Evolutionary conservation across 2,888 invertebrate species (phyloP), one percentile per base, ranked within the genome.

Genomic region (Osedax frankpressi): DNA sequence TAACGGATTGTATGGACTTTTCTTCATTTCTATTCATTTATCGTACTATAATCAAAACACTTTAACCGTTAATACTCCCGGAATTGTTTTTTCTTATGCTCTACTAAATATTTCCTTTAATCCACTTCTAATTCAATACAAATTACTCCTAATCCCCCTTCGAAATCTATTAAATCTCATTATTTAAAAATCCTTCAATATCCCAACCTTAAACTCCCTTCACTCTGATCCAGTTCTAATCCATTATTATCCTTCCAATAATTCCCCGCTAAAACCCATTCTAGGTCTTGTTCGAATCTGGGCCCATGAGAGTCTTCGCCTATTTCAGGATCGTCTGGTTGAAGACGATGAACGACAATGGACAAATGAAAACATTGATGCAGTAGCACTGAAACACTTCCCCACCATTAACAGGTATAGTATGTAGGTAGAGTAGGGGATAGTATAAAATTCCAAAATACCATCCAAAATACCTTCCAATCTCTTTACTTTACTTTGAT

Each of bases 361-460:
- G 98, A 99, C 98, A 1, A 96, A 97, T 83, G 94, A 96, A 80
- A 93, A 96, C 82, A 94, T 99, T 77, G 94, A 98, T 83, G 88
- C 77, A 68, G 81, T 82, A 6, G 85, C 83, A 3, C 87, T 92
- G 84, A 92, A 92, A 84, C 94, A 97, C 86, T 99, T 99, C 89
- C 93, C 94, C 76, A 90, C 90, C 76, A 89, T 93, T 72, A 90
- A 92, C 81, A 87, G 88, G 75, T 44, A 11, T 44, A 44, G 19
- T 19, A 44, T 44, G 11, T 44, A 44, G n/a, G n/a, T n/a, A n/a
- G n/a, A n/a, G n/a, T n/a, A n/a, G n/a, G n/a, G n/a, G n/a, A n/a
- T n/a, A n/a, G n/a, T n/a, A n/a, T n/a, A n/a, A n/a, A n/a, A n/a
- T n/a, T n/a, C n/a, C n/a, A 44, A 6, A 6, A 6, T 44, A 44